Evolutionary conservation across 2,113 vertebrate genomes (phyloP).

Genomic region (Sinocyclocheilus rhinocerous): DNA sequence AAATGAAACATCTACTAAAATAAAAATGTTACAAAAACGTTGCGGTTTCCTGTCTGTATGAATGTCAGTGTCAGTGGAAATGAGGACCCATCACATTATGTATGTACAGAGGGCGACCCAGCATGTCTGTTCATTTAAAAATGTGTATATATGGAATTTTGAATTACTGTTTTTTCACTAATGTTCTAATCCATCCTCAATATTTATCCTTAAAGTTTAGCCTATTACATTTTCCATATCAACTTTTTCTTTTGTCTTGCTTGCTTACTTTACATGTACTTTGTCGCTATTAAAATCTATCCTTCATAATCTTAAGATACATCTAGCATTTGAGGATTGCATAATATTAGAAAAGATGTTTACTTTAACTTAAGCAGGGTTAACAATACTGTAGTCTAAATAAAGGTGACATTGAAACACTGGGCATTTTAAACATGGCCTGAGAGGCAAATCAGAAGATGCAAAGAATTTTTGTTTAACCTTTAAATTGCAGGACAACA

Average conservation of each 20-base stretch:
- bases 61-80: neutral
- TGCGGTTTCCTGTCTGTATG: neutral
- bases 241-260: neutral
- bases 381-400: neutral
- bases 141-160: neutral
- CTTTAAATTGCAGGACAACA: neutral
- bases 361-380: neutral
- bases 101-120: neutral
- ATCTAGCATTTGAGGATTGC: neutral
- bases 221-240: neutral
- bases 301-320: neutral
- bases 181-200: neutral
- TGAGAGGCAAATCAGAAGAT: neutral
- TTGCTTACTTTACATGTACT: neutral
- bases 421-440: neutral
- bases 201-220: too few species aligned
- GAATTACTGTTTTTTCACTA: neutral
- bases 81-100: neutral
- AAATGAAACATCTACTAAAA: too few species aligned
- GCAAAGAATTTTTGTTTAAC: neutral
- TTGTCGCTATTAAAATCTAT: neutral
- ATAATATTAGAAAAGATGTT: too few species aligned
- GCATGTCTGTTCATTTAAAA: neutral
- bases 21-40: neutral
- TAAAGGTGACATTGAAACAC: neutral